Conservation (phyloP, 2,113 vertebrate species). For the Callopanchax toddi region DNA sequence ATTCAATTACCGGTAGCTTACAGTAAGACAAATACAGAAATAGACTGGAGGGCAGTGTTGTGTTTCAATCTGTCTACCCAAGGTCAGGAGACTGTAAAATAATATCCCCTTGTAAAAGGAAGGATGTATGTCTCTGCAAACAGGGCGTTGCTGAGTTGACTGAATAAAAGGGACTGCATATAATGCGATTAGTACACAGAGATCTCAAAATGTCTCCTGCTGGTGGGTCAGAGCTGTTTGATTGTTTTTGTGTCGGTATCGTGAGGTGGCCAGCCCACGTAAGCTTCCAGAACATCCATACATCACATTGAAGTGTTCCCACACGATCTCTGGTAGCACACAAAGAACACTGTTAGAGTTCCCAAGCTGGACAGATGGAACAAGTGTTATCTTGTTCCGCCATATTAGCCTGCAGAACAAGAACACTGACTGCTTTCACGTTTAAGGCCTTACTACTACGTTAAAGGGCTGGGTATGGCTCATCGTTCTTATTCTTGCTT, state of each 20-base stretch:
- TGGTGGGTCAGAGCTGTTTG: constrained; percentile 11
- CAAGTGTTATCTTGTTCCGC: constrained; percentile 43
- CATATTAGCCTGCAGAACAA: constrained; percentile 9
- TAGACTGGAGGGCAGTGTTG: constrained; percentile 76
- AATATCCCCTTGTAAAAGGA: constrained; percentile 68
- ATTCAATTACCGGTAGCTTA: constrained; percentile 73
- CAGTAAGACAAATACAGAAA: constrained; percentile 80
- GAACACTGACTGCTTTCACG: constrained; percentile 1
- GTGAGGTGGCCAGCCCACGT: constrained; percentile 8
- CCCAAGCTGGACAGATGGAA: constrained; percentile 6
- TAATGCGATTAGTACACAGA: constrained; percentile 36
- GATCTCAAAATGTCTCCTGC: constrained; percentile 13
- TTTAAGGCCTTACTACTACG: neutral
- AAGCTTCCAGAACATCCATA: constrained; percentile 2
- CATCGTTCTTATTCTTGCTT: neutral
- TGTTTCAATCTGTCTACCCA: constrained; percentile 79
- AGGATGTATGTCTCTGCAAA: constrained; percentile 68
- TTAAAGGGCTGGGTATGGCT: neutral
- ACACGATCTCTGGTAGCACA: neutral
- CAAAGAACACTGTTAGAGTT: constrained; percentile 1
- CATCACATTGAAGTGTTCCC: constrained; percentile 11
- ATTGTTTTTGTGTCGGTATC: constrained; percentile 16
- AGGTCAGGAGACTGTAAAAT: constrained; percentile 79
- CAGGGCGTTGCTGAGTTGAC: constrained; percentile 63
- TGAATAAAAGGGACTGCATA: constrained; percentile 34